Base-by-base conservation (phyloP, 2,888 invertebrate species). In the Tanypteryx hageni region DNA sequence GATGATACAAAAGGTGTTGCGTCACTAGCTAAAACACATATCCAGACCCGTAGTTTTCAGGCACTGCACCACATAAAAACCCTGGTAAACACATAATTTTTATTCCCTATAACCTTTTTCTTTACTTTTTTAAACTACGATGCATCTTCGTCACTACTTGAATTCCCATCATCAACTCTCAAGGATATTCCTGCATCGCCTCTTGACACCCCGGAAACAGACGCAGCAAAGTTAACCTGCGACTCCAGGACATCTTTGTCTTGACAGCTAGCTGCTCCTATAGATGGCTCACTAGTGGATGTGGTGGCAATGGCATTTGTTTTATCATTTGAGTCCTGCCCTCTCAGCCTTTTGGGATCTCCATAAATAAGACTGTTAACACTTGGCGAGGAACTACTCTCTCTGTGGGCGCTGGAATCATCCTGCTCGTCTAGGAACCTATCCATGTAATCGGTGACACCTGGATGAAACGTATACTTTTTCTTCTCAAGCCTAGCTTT, bases 351-450 rank as follows among this genome's bases (percentile, higher is more conserved):
- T 93, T 95, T 95, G 9, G 95, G 95, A 93, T 95, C 95, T 27
- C 95, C 95, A 92, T 95, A 95, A 5, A 95, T 94, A 18, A 95
- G 94, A 18, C 95, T 95, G 93, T 96, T 96, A 94, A 97, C 97
- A 0, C 97, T 97, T 18, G 97, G 97, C 58, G 97, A 97, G 92
- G 97, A 97, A 56, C 97, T 96, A 18, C 96, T 95, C 18, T 96
- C 95, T 27, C 93, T 92, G 95, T 95, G 93, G 22, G 94, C 93
- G 64, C 95, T 95, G 14, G 93, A 93, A 92, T 93, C 94, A 94
- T 98, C 97, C 95, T 98, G 98, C 94, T 98, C 98, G 94, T 98
- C 98, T 94, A 98, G 95, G 95, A 98, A 98, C 94, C 98, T 96
- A 94, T 99, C 98, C 98, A 98, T 98, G 94, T 98, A 98, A 95